Evolutionary conservation across 1,140 invertebrate species (phyloP), one percentile per base, ranked within the genome.

Genomic region (Cryptotermes secundus): DNA sequence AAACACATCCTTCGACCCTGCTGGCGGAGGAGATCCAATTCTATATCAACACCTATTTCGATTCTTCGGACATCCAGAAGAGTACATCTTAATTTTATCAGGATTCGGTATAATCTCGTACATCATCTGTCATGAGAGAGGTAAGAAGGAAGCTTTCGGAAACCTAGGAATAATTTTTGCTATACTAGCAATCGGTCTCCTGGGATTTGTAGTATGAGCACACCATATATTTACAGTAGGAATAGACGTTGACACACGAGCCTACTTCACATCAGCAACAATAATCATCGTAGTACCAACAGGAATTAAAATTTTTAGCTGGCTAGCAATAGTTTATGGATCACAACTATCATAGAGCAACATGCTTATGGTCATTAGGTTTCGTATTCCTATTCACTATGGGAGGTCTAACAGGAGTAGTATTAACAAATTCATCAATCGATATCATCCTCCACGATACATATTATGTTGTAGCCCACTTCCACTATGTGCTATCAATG

Each of bases 391-490:
- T 95, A 90, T 94, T 94, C 89, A 93, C 91, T 22, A 88, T 93
- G 53, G 93, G 92, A 86, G 92, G 92, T 81, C 88, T 94, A 90
- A 93, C 93, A 83, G 93, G 92, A 87, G 90, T 93, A 87, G 90
- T 95, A 85, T 89, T 96, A 90, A 92, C 94, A 85, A 95, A 95
- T 88, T 94, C 93, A 83, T 92, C 92, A 82, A 89, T 95, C 88
- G 94, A 96, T 92, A 92, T 94, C 90, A 88, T 92, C 87, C 85
- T 95, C 38, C 94, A 95, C 91, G 93, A 95, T 88, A 95, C 93
- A 35, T 95, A 95, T 89, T 96, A 94, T 92, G 94, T 95, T 80
- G 94, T 95, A 83, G 93, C 92, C 81, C 94, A 96, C 89, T 95
- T 95, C 88, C 94, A 95, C 89, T 95, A 93, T 90, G 91, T 93